phyloP scores from a whole-genome alignment of 2,888 invertebrate species.

The Desoria tigrina region DNA sequence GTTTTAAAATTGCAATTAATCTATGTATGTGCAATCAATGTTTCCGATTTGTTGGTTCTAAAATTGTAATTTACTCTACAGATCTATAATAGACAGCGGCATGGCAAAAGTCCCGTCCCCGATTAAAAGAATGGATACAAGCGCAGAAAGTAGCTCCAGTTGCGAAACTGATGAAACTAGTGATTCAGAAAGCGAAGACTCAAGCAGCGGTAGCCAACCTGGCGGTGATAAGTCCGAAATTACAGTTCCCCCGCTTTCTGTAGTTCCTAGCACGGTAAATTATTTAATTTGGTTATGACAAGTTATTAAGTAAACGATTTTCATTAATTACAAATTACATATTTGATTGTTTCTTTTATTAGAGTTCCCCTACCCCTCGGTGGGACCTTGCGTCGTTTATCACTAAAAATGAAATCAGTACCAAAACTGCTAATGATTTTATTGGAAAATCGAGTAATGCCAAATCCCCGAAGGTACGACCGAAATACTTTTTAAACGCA shows the following conservation, averaged over 20 bases:
- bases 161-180: constrained; percentile 40
- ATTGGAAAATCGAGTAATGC: constrained; percentile 20
- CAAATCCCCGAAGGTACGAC: constrained; percentile 47
- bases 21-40: too few species aligned
- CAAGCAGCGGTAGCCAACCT: constrained; percentile 51
- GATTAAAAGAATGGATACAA: constrained; percentile 51
- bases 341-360: too few species aligned
- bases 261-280: constrained; percentile 42
- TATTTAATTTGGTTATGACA: too few species aligned
- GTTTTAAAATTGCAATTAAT: too few species aligned
- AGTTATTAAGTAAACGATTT: too few species aligned
- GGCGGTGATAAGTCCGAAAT: constrained; percentile 44
- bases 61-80: too few species aligned
- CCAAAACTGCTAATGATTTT: not conserved
- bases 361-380: constrained; percentile 45
- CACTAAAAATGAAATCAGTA: constrained; percentile 18
- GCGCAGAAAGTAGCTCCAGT: constrained; percentile 52
- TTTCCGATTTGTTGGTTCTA: too few species aligned
- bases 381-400: constrained; percentile 49
- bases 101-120: constrained; percentile 50
- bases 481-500: too few species aligned
- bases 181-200: constrained; percentile 52
- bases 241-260: constrained; percentile 31
- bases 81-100: constrained; percentile 47
- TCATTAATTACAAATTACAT: too few species aligned